Conservation (phyloP, 2,888 invertebrate genomes). For the Aporophyla nigra region DNA sequence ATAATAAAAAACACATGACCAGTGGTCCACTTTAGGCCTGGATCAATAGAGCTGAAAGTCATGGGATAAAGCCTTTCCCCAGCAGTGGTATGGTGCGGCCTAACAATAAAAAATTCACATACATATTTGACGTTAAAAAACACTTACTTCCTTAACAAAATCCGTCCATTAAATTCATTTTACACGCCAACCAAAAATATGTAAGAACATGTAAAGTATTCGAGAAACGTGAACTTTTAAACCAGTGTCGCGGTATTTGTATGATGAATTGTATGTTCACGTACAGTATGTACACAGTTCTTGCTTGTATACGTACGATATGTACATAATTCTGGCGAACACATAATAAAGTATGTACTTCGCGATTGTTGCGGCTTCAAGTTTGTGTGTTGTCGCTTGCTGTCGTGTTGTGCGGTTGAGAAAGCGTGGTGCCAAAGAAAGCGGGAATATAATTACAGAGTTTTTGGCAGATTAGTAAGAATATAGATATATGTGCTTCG, state of each 20-base stretch:
- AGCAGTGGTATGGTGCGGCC: too few species aligned
- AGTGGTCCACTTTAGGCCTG: too few species aligned
- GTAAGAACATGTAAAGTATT: constrained; percentile 54
- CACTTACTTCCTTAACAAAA: background rate
- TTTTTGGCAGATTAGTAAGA: background rate
- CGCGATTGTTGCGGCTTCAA: constrained; percentile 68
- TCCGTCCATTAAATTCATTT: background rate
- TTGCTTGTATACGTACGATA: constrained; percentile 28
- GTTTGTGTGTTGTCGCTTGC: constrained; percentile 68
- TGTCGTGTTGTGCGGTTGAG: constrained; percentile 47
- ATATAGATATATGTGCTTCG: background rate
- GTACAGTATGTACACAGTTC: constrained; percentile 38
- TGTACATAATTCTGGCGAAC: constrained; percentile 51
- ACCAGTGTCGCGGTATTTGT: constrained; percentile 56
- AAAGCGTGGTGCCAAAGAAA: constrained; percentile 18
- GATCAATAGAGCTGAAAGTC: too few species aligned
- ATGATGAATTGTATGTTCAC: constrained; percentile 29
- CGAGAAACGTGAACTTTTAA: constrained; percentile 51
- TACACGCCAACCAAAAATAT: constrained; percentile 33
- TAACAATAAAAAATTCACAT: too few species aligned
- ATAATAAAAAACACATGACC: too few species aligned
- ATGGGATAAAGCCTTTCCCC: too few species aligned
- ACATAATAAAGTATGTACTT: constrained; percentile 61
- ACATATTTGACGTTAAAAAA: too few species aligned
- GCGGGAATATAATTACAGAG: constrained; percentile 5